Evolutionary conservation across 2,797 vertebrate genomes (phyloP).

Genomic region (Semaprochilodus insignis): DNA sequence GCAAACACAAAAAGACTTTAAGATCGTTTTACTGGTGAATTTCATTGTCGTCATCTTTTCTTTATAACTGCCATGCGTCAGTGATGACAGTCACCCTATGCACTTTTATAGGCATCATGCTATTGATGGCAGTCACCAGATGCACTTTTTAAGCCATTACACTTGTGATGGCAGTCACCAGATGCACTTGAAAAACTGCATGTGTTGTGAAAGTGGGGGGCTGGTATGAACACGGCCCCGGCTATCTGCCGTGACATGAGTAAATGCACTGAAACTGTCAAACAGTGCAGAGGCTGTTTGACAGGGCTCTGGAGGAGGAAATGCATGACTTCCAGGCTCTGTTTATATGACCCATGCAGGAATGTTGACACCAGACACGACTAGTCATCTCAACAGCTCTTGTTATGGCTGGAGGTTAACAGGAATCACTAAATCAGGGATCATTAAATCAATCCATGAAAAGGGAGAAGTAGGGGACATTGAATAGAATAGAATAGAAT

Average conservation of each 20-base stretch:
- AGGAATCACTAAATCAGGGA: constrained; percentile 42
- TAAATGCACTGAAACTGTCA: constrained; percentile 55
- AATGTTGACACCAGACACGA: constrained; percentile 55
- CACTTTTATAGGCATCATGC: background rate
- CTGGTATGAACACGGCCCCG: constrained; percentile 7
- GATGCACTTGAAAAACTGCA: constrained; percentile 24
- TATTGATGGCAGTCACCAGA: background rate
- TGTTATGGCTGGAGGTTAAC: constrained; percentile 52
- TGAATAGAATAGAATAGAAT: background rate
- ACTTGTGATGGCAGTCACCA: constrained; percentile 8
- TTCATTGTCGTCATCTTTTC: background rate
- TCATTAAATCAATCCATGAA: constrained; percentile 24
- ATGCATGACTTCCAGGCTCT: constrained; percentile 49
- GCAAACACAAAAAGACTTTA: background rate
- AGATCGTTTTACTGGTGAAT: background rate
- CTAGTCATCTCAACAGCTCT: constrained; percentile 39
- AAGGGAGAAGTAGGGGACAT: background rate
- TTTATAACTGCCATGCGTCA: background rate
- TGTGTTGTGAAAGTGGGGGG: constrained; percentile 12
- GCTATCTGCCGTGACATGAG: constrained; percentile 29
- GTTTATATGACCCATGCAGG: constrained; percentile 55
- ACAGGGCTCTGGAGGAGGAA: constrained; percentile 50
- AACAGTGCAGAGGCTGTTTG: constrained; percentile 55
- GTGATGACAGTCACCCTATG: background rate
- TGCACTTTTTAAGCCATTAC: background rate